Evolutionary conservation across 2,888 invertebrate species (phyloP), one percentile per base, ranked within the genome.

Genomic region (Microchrysa polita): DNA sequence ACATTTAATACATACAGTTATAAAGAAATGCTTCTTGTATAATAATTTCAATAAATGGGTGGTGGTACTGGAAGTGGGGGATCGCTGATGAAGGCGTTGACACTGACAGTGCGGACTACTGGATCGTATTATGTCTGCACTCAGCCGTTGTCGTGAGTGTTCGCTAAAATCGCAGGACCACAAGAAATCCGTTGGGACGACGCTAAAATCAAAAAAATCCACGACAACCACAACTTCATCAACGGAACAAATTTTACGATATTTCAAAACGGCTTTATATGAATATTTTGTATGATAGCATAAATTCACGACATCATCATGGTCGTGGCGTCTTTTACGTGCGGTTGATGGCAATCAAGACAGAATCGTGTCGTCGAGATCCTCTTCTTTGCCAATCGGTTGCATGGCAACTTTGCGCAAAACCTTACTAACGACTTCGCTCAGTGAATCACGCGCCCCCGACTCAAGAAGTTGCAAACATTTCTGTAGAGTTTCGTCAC

Each of bases 331-430:
- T 20, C 23, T 23, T 16, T 44, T 14, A 4, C 9, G 10, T 2
- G 10, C 14, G 34, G 16, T 23, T 22, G 72, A 76, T 74, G 71
- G 75, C 42, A 78, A 87, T 93, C 91, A 95, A 84, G 92, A 92
- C 85, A 95, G 88, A 82, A 97, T 87, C 73, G 97, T 97, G 83
- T 95, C 94, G 84, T 97, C 97, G 77, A 97, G 89, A 83, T 97
- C 95, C 81, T 96, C 96, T 84, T 95, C 93, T 83, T 93, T 93
- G 78, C 93, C 92, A 82, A 94, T 93, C 18, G 92, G 88, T 81
- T 92, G 92, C 48, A 89, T 88, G 75, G 90, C 87, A 16, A 91
- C 88, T 86, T 95, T 95, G 76, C 92, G 91, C 81, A 96, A 86
- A 76, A 95, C 93, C 87, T 96, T 96, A 81, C 90, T 91, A 78